phyloP scores from a whole-genome alignment of 2,888 invertebrate genomes.

The Tryphoninae sp. region DNA sequence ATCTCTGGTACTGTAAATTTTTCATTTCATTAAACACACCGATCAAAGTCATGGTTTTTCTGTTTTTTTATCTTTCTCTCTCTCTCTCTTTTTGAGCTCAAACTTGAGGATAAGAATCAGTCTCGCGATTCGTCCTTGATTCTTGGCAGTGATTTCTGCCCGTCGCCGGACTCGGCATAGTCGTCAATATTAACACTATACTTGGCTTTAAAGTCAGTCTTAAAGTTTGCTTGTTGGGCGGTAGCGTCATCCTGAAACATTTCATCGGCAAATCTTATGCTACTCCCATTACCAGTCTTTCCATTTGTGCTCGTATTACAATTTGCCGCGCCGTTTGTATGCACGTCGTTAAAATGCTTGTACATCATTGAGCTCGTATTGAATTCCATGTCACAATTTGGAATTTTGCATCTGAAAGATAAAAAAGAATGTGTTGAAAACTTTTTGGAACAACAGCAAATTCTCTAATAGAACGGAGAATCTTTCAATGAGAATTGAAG shows the following conservation, averaged over 20 bases:
- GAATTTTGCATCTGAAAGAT: conserved; percentile 76
- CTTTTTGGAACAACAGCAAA: conserved; percentile 4
- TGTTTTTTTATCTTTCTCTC: background rate
- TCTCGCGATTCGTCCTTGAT: conserved; percentile 75
- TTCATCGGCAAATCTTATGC: conserved; percentile 75
- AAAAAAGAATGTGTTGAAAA: conserved; percentile 11
- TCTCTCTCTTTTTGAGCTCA: conserved; percentile 42
- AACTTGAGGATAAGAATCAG: conserved; percentile 70
- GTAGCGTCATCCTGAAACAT: conserved; percentile 76
- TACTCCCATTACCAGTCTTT: conserved; percentile 79
- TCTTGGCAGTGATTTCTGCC: conserved; percentile 70
- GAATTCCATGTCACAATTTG: conserved; percentile 77
- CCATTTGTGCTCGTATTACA: conserved; percentile 73
- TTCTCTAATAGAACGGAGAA: background rate
- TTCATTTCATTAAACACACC: conserved; percentile 27
- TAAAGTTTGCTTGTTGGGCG: conserved; percentile 77
- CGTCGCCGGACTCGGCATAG: conserved; percentile 71
- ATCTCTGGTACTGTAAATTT: conserved; percentile 35
- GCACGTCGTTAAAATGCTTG: conserved; percentile 77
- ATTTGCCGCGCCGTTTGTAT: conserved; percentile 70
- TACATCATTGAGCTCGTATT: conserved; percentile 74
- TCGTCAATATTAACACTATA: conserved; percentile 75
- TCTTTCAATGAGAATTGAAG: background rate
- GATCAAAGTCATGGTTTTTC: conserved; percentile 14
- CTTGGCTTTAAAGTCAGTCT: conserved; percentile 81